phyloP scores from a whole-genome alignment of 2,797 vertebrate genomes.

The Sebastes matsubarae region DNA sequence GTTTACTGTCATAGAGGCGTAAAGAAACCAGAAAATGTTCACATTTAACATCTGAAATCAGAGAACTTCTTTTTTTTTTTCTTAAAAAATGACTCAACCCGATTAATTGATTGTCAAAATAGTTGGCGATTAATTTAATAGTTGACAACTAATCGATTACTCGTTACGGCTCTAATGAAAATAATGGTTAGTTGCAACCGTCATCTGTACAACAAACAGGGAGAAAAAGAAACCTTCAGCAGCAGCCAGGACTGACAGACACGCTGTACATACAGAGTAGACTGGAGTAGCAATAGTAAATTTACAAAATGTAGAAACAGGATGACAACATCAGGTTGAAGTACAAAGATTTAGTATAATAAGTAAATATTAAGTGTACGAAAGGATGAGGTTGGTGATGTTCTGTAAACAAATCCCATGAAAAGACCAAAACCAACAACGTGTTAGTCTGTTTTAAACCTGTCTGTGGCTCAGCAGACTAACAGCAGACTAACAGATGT shows the following conservation, averaged over 20 bases:
- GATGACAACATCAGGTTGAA: background rate
- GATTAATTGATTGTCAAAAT: too few species aligned
- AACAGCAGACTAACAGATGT: too few species aligned
- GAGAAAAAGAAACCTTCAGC: background rate
- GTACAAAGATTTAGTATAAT: background rate
- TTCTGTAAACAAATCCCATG: background rate
- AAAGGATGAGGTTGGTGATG: too few species aligned
- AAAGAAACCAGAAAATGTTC: too few species aligned
- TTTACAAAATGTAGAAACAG: background rate
- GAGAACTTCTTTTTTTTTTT: too few species aligned
- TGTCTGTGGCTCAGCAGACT: background rate
- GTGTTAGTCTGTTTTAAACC: background rate
- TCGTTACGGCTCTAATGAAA: background rate
- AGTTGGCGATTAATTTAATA: too few species aligned
- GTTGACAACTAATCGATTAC: too few species aligned
- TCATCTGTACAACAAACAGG: background rate
- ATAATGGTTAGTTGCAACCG: background rate
- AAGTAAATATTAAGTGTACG: too few species aligned
- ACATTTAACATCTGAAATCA: too few species aligned
- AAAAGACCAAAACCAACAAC: background rate
- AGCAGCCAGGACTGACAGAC: background rate
- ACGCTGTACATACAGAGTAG: too few species aligned
- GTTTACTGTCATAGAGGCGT: too few species aligned
- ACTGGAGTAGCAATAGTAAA: background rate
- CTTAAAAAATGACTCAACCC: too few species aligned